These are phyloP conservation scores for Cryptoblepharus egeriae DNA, from an alignment of 2,797 vertebrate genomes.

Conservation along the genomic window DNA sequence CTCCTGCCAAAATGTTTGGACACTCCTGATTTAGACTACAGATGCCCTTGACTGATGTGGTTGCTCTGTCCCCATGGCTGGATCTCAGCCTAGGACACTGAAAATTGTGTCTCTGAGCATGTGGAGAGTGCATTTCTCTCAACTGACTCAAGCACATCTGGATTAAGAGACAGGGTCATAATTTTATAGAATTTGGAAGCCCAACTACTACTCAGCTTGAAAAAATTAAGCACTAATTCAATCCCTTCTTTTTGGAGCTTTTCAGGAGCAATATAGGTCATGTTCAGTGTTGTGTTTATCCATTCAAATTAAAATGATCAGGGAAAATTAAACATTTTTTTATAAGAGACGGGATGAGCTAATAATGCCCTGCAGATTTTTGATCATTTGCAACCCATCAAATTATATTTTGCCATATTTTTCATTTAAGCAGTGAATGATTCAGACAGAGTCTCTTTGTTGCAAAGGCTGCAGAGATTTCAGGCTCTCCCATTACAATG, in stretches of 20 bases:
- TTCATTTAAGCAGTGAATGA: constrained; percentile 43
- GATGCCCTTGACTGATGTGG: neutral
- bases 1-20: too few species aligned
- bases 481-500: constrained; percentile 29
- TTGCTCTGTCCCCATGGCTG: neutral
- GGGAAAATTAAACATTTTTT: neutral
- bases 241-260: constrained; percentile 16
- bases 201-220: neutral
- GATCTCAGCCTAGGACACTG: neutral
- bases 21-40: too few species aligned
- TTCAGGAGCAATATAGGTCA: neutral
- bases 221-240: neutral
- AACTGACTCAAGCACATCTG: neutral
- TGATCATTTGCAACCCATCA: constrained; percentile 8
- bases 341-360: neutral
- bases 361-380: neutral
- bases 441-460: constrained; percentile 24
- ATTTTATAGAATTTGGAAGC: neutral
- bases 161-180: neutral
- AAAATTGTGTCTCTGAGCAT: neutral
- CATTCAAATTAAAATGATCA: neutral
- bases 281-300: neutral
- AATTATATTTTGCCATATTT: neutral
- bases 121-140: neutral
- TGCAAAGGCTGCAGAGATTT: constrained; percentile 23